Conservation (phyloP, 92 coral and sea anemone genomes). For the Phenganax subtilis region DNA sequence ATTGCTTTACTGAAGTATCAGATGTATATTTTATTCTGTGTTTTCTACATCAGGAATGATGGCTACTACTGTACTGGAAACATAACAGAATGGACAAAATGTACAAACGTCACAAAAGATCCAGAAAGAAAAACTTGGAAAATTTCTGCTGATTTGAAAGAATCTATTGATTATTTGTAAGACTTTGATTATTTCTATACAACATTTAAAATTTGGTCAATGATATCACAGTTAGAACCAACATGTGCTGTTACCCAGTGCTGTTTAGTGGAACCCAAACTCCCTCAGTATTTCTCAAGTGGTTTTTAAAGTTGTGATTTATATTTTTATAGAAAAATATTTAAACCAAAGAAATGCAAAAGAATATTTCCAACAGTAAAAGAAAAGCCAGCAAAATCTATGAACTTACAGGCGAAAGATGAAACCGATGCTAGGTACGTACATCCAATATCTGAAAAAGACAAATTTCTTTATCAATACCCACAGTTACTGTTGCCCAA, state of each 20-base stretch:
- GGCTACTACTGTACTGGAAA: conserved; percentile 92
- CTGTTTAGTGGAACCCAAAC: neutral
- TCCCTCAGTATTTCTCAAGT: neutral
- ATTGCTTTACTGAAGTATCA: neutral
- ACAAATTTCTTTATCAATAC: neutral
- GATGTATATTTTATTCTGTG: neutral
- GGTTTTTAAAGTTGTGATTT: neutral
- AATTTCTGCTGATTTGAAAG: conserved; percentile 65
- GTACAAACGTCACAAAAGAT: conserved; percentile 74
- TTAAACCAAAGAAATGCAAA: conserved; percentile 66
- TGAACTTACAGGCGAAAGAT: conserved; percentile 17
- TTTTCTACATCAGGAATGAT: conserved; percentile 55
- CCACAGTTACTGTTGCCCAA: neutral
- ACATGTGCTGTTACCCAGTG: neutral
- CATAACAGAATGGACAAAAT: conserved; percentile 92
- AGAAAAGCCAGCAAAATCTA: conserved; percentile 15
- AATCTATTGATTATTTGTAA: conserved; percentile 68
- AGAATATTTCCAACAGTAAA: conserved; percentile 72
- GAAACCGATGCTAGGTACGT: conserved; percentile 26
- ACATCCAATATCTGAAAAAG: neutral
- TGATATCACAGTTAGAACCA: neutral
- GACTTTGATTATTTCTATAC: conserved; percentile 9
- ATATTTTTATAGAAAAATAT: conserved; percentile 55
- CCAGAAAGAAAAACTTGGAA: conserved; percentile 71
- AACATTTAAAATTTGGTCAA: too few relatives aligned